Evolutionary conservation across 1,140 invertebrate species (phyloP), one percentile per base, ranked within the genome.

Genomic region (Lineus longissimus): DNA sequence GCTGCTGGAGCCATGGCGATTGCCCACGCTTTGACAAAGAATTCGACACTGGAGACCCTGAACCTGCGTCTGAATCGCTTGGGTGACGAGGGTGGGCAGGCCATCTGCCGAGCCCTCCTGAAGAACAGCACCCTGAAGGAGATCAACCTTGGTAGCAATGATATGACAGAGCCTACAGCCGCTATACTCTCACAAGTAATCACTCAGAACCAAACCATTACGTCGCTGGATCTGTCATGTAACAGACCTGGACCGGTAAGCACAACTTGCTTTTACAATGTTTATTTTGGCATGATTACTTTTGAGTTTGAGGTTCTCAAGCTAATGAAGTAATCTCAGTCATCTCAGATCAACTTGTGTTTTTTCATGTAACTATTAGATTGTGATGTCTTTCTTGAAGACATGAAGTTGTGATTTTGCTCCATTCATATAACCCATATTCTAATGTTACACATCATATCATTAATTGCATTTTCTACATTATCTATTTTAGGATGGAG

Each of bases 51-150:
- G 15, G 65, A 74, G 62, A 68, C 29, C 29, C 63, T 81, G 9
- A 73, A 79, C 55, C 59, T 81, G 9, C 59, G 78, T 61, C 64
- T 81, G 30, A 81, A 81, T 70, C 65, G 77, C 19, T 62, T 83
- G 23, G 79, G 76, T 19, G 81, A 83, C 67, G 81, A 82, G 65
- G 81, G 81, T 40, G 81, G 80, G 19, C 76, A 77, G 60, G 76
- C 77, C 7, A 76, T 81, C 29, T 76, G 73, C 62, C 70, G 72
- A 31, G 72, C 80, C 17, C 61, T 81, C 30, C 54, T 76, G 15
- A 79, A 76, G 60, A 82, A 83, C 66, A 66, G 63, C 7, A 77
- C 74, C 7, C 66, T 83, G 43, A 64, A 67, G 19, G 71, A 79
- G 33, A 61, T 83, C 19, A 80, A 82, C 59, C 57, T 83, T 13